These are phyloP conservation scores for Onychorhynchus coronatus DNA, from an alignment of 2,113 vertebrate species.

Conservation along the genomic window DNA sequence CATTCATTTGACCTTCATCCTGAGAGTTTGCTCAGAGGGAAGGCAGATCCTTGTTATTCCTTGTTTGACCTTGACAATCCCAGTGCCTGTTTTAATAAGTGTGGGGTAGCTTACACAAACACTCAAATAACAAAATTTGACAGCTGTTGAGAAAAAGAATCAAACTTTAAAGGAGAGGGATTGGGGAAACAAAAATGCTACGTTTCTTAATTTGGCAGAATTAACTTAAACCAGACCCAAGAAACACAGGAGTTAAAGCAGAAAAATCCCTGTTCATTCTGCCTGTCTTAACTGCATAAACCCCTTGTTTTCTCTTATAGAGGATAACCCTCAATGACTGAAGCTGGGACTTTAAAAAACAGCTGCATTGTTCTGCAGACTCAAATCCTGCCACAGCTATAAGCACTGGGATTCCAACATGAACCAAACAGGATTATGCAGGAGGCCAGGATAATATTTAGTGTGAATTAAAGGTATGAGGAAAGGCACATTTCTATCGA, in stretches of 20 bases:
- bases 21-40: not conserved
- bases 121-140: not conserved
- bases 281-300: conserved; percentile 28
- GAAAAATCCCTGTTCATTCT: not conserved
- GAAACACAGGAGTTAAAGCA: not conserved
- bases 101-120: not conserved
- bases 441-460: not conserved
- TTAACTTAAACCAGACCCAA: not conserved
- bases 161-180: not conserved
- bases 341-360: conserved; percentile 61
- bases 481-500: not conserved
- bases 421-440: conserved; percentile 40
- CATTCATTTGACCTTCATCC: conserved; percentile 42
- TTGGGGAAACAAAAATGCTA: not conserved
- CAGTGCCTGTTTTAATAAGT: not conserved
- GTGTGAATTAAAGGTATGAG: conserved; percentile 10
- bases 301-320: not conserved
- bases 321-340: conserved; percentile 43
- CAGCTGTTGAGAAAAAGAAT: not conserved
- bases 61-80: conserved; percentile 67
- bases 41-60: not conserved
- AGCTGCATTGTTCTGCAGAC: conserved; percentile 79
- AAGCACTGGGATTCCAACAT: conserved; percentile 34
- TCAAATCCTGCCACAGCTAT: conserved; percentile 48
- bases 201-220: not conserved